Evolutionary conservation across 2,888 invertebrate species (phyloP), one percentile per base, ranked within the genome.

Genomic region (Anarsia innoxiella): DNA sequence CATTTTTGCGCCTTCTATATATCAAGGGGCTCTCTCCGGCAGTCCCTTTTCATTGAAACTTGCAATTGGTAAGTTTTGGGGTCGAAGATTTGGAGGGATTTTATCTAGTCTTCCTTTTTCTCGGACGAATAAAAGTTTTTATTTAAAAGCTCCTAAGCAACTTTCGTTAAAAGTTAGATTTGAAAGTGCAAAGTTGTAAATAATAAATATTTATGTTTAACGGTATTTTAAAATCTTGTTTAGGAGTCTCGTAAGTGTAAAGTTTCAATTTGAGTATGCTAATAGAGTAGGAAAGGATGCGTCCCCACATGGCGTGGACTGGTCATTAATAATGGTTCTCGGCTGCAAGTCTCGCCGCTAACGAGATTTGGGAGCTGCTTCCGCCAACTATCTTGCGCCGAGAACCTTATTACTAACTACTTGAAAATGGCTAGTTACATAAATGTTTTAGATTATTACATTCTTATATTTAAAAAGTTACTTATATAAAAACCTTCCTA

Each of bases 41-140:
- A 69, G 69, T 72, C 74, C 76, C 67, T 71, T 77, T 71, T 67
- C 70, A 78, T 69, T 75, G 71, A 71, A 77, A 75, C 66, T 77
- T 72, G 72, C 73, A 71, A 76, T 75, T 73, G 72, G 65, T 65
- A 66, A 69, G 69, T 68, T 70, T 64, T 63, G 57, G 53, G 52
- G 47, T 55, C 51, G 45, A 60, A 63, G 69, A 69, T 71, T 73
- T 58, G 53, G 59, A 58, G 55, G 63, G 62, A 65, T 69, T 67
- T 67, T 66, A 57, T 61, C 59, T 60, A 50, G 52, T 55, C 63
- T 65, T 55, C 52, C 51, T 51, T 51, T 46, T 41, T 45, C 51
- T 4, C 27, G 31, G 19, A 31, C 36, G 31, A 41, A 42, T 44
- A 36, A 39, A 48, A 54, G 42, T 53, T 56, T 49, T 46, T 52